Conservation (phyloP, 2,888 invertebrate genomes). For the Leptinotarsa rubiginosa region DNA sequence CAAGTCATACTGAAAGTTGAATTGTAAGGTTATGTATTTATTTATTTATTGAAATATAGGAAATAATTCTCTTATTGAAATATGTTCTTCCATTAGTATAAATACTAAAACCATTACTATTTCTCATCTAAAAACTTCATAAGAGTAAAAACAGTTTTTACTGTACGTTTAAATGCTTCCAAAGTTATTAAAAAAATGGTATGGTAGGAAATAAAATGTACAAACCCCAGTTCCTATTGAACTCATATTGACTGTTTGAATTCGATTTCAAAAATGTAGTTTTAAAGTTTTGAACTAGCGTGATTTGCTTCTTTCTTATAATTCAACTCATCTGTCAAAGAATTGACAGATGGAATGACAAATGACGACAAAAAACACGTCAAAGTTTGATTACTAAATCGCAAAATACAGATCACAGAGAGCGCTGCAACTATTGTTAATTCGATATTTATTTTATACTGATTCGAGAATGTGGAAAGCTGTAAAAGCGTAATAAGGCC, state of each 20-base stretch:
- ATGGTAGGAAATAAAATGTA: background rate
- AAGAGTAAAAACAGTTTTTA: too few species aligned
- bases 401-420: too few species aligned
- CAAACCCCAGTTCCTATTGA: conserved; percentile 45
- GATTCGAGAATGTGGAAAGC: too few species aligned
- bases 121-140: too few species aligned
- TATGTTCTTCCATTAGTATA: too few species aligned
- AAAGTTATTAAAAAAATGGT: too few species aligned
- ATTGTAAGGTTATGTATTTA: background rate
- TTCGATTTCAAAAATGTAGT: background rate
- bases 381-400: too few species aligned
- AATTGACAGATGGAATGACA: background rate
- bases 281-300: conserved; percentile 33
- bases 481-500: too few species aligned
- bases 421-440: too few species aligned
- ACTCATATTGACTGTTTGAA: conserved; percentile 37
- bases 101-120: too few species aligned
- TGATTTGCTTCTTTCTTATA: conserved; percentile 52
- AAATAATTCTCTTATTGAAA: background rate
- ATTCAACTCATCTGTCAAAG: background rate
- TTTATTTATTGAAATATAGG: background rate
- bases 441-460: too few species aligned
- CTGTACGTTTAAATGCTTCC: too few species aligned
- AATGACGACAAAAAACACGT: background rate
- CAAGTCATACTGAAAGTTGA: conserved; percentile 88